Percentiles rank a stretch among this genome's conserved stretches.
These are phyloP conservation scores for Eurypyga helias DNA, from an alignment of 2,113 vertebrate species.

Conservation along the genomic window DNA sequence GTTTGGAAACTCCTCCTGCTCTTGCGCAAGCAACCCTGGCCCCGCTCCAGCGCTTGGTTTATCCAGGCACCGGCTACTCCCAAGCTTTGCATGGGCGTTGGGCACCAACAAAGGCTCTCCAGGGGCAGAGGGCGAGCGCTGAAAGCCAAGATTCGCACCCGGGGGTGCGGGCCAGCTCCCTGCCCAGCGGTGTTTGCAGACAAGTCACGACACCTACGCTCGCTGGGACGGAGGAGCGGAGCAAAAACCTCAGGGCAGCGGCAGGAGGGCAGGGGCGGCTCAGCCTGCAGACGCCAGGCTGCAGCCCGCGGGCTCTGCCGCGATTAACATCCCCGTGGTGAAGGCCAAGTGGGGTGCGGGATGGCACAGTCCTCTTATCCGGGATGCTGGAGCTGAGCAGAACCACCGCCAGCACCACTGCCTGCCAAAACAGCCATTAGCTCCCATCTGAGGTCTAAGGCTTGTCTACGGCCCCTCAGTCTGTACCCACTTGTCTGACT, in stretches of 20 bases:
- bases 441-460: too few relatives aligned
- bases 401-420: neutral
- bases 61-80: slow-evolving; percentile 21
- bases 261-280: neutral
- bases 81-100: slow-evolving; percentile 28
- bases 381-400: rapidly evolving
- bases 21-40: slow-evolving; percentile 34
- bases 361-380: neutral
- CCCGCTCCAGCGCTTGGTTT: neutral
- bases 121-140: neutral
- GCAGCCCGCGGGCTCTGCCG: rapidly evolving
- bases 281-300: neutral
- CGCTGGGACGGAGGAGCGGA: neutral
- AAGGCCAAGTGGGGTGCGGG: neutral
- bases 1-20: neutral
- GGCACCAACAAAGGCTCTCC: slow-evolving; percentile 37
- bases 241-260: neutral
- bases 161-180: neutral
- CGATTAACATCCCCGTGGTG: rapidly evolving
- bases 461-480: neutral
- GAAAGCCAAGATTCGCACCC: neutral
- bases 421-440: neutral
- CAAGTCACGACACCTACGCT: neutral
- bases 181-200: neutral
- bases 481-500: rapidly evolving